These are phyloP conservation scores for Papilio aristodemus DNA, from an alignment of 1,140 invertebrate species.

Conservation along the genomic window DNA sequence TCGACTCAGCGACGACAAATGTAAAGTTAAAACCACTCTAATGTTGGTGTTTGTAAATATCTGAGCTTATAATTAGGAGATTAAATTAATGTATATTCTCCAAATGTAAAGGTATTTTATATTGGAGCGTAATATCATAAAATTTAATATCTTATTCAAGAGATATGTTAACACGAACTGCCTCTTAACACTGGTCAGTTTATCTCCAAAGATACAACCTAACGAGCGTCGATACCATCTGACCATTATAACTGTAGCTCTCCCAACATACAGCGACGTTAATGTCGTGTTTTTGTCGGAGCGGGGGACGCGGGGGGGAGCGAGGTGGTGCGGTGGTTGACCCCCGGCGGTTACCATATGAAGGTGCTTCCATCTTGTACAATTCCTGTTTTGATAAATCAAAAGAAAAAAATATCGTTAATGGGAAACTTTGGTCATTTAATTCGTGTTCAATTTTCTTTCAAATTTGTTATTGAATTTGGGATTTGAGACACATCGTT, in stretches of 20 bases:
- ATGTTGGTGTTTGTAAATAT: too few relatives aligned
- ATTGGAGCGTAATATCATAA: background rate
- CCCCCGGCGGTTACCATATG: background rate
- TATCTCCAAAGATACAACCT: background rate
- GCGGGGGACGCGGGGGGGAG: background rate
- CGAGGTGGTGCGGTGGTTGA: background rate
- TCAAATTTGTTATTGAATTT: too few relatives aligned
- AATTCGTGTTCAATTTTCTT: background rate
- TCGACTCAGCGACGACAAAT: too few relatives aligned
- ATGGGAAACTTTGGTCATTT: background rate
- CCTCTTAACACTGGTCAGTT: background rate
- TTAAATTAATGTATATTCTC: background rate
- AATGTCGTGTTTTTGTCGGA: slow-evolving; percentile 13
- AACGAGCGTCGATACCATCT: background rate
- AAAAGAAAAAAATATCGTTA: background rate
- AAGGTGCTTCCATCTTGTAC: background rate
- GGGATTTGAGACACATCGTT: too few relatives aligned
- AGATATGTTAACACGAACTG: background rate
- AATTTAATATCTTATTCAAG: slow-evolving; percentile 4
- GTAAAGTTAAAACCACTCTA: too few relatives aligned
- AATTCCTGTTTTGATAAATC: background rate
- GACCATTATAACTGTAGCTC: slow-evolving; percentile 16
- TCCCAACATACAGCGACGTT: background rate
- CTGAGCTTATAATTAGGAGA: too few relatives aligned
- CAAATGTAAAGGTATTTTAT: background rate